Base-by-base conservation (phyloP, 2,113 vertebrate species). In the Rhipidura dahli region DNA sequence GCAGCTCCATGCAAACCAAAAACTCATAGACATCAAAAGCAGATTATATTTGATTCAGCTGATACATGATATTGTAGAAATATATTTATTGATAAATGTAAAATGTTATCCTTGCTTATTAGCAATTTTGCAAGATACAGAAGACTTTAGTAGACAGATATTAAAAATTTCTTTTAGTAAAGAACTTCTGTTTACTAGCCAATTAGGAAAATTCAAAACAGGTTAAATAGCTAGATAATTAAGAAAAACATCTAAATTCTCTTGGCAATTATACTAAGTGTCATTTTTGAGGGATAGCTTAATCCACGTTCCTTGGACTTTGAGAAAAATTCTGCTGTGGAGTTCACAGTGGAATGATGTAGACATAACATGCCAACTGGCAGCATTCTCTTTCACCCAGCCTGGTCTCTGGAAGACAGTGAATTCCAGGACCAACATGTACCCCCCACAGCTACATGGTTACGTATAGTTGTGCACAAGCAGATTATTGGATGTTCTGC, bases 391-490 rank as follows among this genome's bases (percentile, higher is more conserved):
- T 70, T 81, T 84, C n/a, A 81, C 2, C 3, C 85, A 61, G 13
- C 19, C n/a, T 59, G 31, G 17, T 30, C 19, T 16, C 45, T 78
- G 84, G 27, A 65, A 69, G 40, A 35, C n/a, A 37, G 17, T n/a
- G 31, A 45, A 22, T 75, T 72, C 20, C 37, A n/a, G 31, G 40
- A 23, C 7, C 68, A 69, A 28, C 8, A 6, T 31, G 9, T 39
- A 45, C 28, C 9, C 12, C 7, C 17, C 16, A 13, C 20, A 24
- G 27, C 33, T 53, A 24, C 33, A 10, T 13, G 39, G 27, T 27
- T 60, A 59, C 0, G 0, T 13, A 2, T 26, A 6, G 7, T 35
- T 75, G 17, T 33, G 19, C 27, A 22, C 7, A 78, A 39, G 12
- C 2, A 78, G 18, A n/a, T 44, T 56, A 21, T 31, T 69, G 61